Base-by-base conservation (phyloP, 2,113 vertebrate genomes). In the Psilopogon haemacephalus region DNA sequence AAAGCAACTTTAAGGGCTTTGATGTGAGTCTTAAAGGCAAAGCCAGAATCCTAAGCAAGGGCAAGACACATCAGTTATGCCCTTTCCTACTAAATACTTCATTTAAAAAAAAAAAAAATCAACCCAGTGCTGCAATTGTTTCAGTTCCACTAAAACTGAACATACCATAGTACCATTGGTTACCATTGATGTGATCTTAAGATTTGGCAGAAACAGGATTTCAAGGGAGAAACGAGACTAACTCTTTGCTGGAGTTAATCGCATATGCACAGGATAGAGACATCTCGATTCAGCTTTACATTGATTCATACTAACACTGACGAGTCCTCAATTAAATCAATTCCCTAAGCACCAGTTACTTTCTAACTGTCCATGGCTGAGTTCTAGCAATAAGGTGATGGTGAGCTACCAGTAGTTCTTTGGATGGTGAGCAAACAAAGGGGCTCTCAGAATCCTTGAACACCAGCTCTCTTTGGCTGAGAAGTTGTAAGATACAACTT, bases 211-310 rank as follows among this genome's bases (percentile, higher is more conserved):
- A 90, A 60, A 35, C 2, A 9, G 4, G 5, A 35, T 65, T 88
- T 71, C 27, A 65, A 75, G 26, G 20, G 15, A 62, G 8, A 90
- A 64, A 35, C 2, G 8, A 4, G 5, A 35, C 60, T 86, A 72
- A 3, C 16, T 52, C 6, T 44, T 42, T 35, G 8, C 19, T 28
- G 3, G 4, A 2, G 9, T 55, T 21, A 85, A 55, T 5, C 69
- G 23, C 44, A 74, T 80, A 58, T 82, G 40, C 60, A 59, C 20
- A 84, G 59, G 52, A 93, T 80, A n/a, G 90, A 94, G 62, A 82
- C 90, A 93, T 64, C 48, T 55, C 35, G 38, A 79, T 54, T 91
- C 71, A 64, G 86, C 94, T 93, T 85, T 78, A 73, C 94, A 63
- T 13, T 60, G 59, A n/a, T 52, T 96, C 93, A 88, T 70, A 88